Evolutionary conservation across 2,113 vertebrate species (phyloP), one percentile per base, ranked within the genome.

Genomic region (Zapus hudsonius): DNA sequence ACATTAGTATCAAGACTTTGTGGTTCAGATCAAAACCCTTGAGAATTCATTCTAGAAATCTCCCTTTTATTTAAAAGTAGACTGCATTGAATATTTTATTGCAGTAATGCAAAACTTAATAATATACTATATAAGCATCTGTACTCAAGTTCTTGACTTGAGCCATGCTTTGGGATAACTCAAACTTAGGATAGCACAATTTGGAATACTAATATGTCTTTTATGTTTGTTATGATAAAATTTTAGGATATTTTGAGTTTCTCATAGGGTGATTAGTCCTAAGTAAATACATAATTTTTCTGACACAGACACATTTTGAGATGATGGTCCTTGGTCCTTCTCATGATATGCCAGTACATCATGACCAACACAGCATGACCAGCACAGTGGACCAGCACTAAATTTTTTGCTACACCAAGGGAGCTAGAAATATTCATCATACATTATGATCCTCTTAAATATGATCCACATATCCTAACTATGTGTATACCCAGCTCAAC

Each of bases 371-470:
- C 47, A 12, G 47, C 47, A 47, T 47, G 47, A 12, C 47, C 47
- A 47, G 47, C 47, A 47, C 12, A 12, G 12, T 67, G 23, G 20
- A 12, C 84, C 16, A 57, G 40, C 23, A 15, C 19, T 66, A 76
- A 47, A 80, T 36, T 22, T 6, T 52, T 90, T 70, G 52, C 31
- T 79, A 36, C 0, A 57, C 4, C 2, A 44, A 3, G 8, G 72
- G 5, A 91, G 7, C 38, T 86, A 86, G n/a, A 90, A 84, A 91
- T 81, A 40, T 91, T 4, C 25, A 70, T 80, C 63, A 66, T n/a
- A 64, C 27, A 36, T 84, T 25, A 84, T 70, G 38, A 94, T 23
- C 2, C 25, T 91, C 40, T 63, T 67, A 55, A 80, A n/a, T 19
- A 70, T 52, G 40, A 57, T 22, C 36, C 31, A 61, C 12, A 66